Evolutionary conservation across 1,140 invertebrate species (phyloP), one percentile per base, ranked within the genome.

Genomic region (Tetragnatha versicolor): DNA sequence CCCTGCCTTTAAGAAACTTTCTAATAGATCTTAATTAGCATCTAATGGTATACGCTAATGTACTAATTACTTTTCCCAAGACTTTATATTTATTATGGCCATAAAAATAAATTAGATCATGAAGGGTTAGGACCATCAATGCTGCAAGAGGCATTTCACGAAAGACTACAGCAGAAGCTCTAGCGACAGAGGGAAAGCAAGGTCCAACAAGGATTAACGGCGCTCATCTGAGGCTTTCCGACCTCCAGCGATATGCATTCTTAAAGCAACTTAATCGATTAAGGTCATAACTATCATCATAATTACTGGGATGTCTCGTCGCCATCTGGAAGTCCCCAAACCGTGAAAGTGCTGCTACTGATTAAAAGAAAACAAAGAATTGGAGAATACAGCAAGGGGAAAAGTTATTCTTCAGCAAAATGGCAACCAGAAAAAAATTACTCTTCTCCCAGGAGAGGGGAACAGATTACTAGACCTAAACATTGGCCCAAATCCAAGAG

Each of bases 261-360:
- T 58, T 58, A 33, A 58, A 31, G 55, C 35, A 58, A 58, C 55
- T 6, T 31, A 33, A 58, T 58, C 55, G 55, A 58, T 58, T 58
- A 58, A 33, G 55, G 55, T 22, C 55, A 58, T 58, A 58, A 58
- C 55, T 58, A 58, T 58, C 55, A 58, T 58, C 55, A 58, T 58
- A 58, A 58, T 58, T 31, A 58, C 29, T 22, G 4, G 29, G n/a
- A n/a, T 33, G 29, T 22, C 17, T 58, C 55, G 35, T 27, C 27
- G 55, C 55, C 55, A 58, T 58, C 55, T 58, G 55, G 55, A 17
- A 31, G 29, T 5, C 29, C 31, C 31, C 31, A 58, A n/a, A 58
- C n/a, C 29, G 35, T 31, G 29, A 58, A 58, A 33, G 55, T 17
- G 22, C 31, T 33, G 35, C 31, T 10, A 9, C 55, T 58, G 55